phyloP scores from a whole-genome alignment of 2,888 invertebrate species.

The Polyommatus icarus region DNA sequence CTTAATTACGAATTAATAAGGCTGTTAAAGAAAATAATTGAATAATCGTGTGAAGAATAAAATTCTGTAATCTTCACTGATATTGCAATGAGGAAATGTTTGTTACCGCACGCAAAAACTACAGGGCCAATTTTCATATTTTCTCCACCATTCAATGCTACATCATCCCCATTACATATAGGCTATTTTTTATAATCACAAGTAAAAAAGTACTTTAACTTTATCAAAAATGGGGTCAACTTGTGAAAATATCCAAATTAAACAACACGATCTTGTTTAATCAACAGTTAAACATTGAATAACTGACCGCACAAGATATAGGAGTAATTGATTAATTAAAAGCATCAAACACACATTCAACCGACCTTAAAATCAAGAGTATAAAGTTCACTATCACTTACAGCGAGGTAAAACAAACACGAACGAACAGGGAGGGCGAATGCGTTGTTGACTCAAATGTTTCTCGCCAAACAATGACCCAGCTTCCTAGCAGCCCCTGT shows the following conservation, averaged over 20 bases:
- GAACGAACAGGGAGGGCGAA: slow-evolving; percentile 42
- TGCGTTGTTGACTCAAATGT: slow-evolving; percentile 72
- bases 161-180: too few relatives aligned
- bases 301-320: neutral
- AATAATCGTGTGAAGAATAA: neutral
- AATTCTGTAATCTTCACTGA: neutral
- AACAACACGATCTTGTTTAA: too few relatives aligned
- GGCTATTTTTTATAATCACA: too few relatives aligned
- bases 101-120: neutral
- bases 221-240: too few relatives aligned
- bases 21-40: neutral
- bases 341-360: slow-evolving; percentile 10
- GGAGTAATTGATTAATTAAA: slow-evolving; percentile 25
- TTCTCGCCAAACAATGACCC: slow-evolving; percentile 76
- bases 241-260: too few relatives aligned
- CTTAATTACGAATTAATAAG: neutral
- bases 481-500: slow-evolving; percentile 80
- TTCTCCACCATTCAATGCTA: neutral
- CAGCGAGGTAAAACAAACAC: neutral
- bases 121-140: neutral
- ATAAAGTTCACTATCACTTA: neutral
- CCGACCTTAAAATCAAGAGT: neutral
- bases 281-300: neutral
- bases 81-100: neutral
- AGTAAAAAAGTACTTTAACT: too few relatives aligned